These are phyloP conservation scores for Eulemur rufifrons DNA, from an alignment of 2,113 vertebrate genomes.

Conservation along the genomic window DNA sequence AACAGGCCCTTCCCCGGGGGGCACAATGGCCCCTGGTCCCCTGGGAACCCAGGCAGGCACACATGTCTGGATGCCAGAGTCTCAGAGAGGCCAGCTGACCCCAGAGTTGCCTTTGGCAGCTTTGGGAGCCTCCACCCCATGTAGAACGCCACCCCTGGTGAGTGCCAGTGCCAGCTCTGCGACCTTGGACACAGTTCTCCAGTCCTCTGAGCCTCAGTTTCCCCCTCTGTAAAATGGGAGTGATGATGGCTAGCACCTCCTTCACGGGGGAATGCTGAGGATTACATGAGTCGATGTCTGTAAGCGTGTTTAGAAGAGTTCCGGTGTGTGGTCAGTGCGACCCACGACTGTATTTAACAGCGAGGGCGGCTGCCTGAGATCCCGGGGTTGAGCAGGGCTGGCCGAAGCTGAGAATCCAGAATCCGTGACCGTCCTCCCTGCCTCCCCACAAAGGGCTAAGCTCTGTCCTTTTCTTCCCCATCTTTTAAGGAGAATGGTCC, in stretches of 20 bases:
- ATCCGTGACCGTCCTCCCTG: not conserved
- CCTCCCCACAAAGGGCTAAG: slow-evolving; percentile 56
- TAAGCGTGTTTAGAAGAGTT: not conserved
- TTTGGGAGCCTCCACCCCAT: not conserved
- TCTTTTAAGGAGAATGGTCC: slow-evolving; percentile 50
- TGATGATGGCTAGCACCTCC: not conserved
- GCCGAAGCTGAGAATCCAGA: not conserved
- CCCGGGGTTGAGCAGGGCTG: not conserved
- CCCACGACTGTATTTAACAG: not conserved
- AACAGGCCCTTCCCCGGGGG: slow-evolving; percentile 9
- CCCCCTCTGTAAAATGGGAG: not conserved
- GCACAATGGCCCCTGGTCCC: not conserved
- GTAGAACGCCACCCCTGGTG: not conserved
- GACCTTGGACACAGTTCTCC: not conserved
- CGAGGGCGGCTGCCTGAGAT: not conserved
- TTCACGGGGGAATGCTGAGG: not conserved
- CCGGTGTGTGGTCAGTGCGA: too few relatives aligned
- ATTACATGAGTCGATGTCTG: not conserved
- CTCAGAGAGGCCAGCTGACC: not conserved
- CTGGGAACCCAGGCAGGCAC: not conserved
- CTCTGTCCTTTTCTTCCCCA: not conserved
- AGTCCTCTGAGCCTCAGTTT: not conserved
- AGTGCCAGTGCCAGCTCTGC: not conserved
- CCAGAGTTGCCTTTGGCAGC: not conserved
- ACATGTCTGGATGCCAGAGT: not conserved